These are phyloP conservation scores for Pterophyllum scalare DNA, from an alignment of 2,113 vertebrate genomes.

Conservation along the genomic window DNA sequence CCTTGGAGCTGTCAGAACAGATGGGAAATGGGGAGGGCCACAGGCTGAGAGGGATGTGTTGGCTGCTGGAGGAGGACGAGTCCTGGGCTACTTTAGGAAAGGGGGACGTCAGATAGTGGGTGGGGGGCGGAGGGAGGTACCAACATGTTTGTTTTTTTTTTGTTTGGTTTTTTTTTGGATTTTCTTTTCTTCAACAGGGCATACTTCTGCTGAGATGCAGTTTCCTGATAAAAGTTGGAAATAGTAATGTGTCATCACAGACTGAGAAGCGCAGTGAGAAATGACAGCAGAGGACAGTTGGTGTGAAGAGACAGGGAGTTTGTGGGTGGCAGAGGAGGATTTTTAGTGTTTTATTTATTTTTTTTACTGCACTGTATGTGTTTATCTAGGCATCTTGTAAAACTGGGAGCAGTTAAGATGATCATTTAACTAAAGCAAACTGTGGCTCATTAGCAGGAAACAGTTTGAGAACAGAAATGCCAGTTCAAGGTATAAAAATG, in stretches of 20 bases:
- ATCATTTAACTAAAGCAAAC: background rate
- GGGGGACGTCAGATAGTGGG: constrained; percentile 28
- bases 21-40: constrained; percentile 82
- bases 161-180: no score
- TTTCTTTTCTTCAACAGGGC: background rate
- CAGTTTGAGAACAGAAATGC: background rate
- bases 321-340: background rate
- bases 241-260: background rate
- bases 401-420: background rate
- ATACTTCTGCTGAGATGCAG: constrained; percentile 41
- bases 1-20: constrained; percentile 88
- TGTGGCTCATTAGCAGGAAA: background rate
- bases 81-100: constrained; percentile 45
- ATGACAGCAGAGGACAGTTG: constrained; percentile 2
- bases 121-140: background rate
- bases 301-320: background rate
- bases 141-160: background rate
- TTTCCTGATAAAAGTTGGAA: constrained; percentile 39
- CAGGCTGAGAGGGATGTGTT: constrained; percentile 57
- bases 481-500: background rate
- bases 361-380: background rate
- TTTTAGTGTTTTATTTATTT: background rate
- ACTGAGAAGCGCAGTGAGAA: background rate
- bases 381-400: background rate
- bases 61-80: constrained; percentile 58